Evolutionary conservation across 2,797 vertebrate species (phyloP).

Genomic region (Epinephelus coioides): DNA sequence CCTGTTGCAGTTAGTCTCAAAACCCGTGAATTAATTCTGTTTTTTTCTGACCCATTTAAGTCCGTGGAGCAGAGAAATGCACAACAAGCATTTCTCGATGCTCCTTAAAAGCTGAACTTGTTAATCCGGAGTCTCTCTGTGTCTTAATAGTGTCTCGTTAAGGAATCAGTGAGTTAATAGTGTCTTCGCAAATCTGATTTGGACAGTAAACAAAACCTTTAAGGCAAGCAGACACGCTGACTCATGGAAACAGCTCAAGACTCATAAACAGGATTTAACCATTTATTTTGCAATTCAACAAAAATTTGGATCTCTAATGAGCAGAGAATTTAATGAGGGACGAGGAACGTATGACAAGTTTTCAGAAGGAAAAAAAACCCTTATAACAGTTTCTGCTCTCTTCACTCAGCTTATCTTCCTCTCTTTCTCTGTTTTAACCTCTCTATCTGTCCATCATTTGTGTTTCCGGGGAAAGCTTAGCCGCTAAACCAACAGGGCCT

Average conservation of each 20-base stretch:
- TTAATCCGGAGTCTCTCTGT: slow-evolving; percentile 80
- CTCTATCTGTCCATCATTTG: slow-evolving; percentile 80
- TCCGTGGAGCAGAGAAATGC: slow-evolving; percentile 72
- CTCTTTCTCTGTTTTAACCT: slow-evolving; percentile 75
- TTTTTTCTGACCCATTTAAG: slow-evolving; percentile 49
- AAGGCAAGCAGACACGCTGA: slow-evolving; percentile 70
- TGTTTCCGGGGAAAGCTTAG: slow-evolving; percentile 84
- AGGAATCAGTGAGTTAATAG: slow-evolving; percentile 85
- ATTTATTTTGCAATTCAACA: background rate
- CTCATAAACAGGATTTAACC: slow-evolving; percentile 32
- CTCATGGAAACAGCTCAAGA: slow-evolving; percentile 44
- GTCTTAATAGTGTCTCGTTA: slow-evolving; percentile 80
- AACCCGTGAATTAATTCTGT: slow-evolving; percentile 58
- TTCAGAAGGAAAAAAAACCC: background rate
- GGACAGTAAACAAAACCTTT: slow-evolving; percentile 71
- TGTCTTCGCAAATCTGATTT: slow-evolving; percentile 82
- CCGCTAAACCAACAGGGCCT: slow-evolving; percentile 85
- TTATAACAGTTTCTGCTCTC: slow-evolving; percentile 18
- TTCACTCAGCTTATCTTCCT: slow-evolving; percentile 61
- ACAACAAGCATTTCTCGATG: slow-evolving; percentile 80
- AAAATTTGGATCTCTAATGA: background rate
- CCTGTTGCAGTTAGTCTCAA: slow-evolving; percentile 39
- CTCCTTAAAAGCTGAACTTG: slow-evolving; percentile 82
- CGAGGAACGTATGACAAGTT: background rate
- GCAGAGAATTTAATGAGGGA: background rate